Evolutionary conservation across 2,888 invertebrate genomes (phyloP).

Genomic region (Heteromurus nitidus): DNA sequence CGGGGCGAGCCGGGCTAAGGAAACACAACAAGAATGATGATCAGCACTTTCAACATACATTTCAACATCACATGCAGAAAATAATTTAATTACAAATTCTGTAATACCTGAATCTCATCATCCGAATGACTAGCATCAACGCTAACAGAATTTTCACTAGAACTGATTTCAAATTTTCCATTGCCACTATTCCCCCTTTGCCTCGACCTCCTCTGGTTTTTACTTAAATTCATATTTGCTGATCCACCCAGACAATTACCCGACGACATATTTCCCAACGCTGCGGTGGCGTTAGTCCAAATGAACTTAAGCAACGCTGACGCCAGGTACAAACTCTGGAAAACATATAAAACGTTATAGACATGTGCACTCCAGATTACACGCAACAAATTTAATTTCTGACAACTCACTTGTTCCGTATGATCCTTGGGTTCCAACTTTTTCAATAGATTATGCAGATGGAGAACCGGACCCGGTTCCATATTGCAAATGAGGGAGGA

Average conservation of each 20-base stretch:
- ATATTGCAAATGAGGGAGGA: constrained; percentile 93
- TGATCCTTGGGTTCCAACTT: constrained; percentile 92
- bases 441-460: constrained; percentile 90
- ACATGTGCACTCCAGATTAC: too few species aligned
- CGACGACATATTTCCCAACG: constrained; percentile 64
- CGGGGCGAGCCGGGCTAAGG: constrained; percentile 33
- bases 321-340: constrained; percentile 89
- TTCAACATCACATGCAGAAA: not conserved
- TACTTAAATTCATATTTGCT: constrained; percentile 72
- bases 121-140: constrained; percentile 88
- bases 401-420: constrained; percentile 85
- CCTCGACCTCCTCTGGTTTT: constrained; percentile 45
- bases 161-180: constrained; percentile 77
- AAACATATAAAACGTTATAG: too few species aligned
- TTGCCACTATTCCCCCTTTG: constrained; percentile 26
- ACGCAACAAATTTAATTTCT: constrained; percentile 47
- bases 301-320: constrained; percentile 93
- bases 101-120: constrained; percentile 80
- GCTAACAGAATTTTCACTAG: constrained; percentile 87
- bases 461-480: constrained; percentile 90
- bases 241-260: constrained; percentile 73
- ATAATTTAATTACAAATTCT: not conserved
- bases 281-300: constrained; percentile 83
- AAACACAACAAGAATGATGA: not conserved
- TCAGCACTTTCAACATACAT: not conserved